phyloP scores from a whole-genome alignment of 2,113 vertebrate species.

The Scophthalmus maximus region DNA sequence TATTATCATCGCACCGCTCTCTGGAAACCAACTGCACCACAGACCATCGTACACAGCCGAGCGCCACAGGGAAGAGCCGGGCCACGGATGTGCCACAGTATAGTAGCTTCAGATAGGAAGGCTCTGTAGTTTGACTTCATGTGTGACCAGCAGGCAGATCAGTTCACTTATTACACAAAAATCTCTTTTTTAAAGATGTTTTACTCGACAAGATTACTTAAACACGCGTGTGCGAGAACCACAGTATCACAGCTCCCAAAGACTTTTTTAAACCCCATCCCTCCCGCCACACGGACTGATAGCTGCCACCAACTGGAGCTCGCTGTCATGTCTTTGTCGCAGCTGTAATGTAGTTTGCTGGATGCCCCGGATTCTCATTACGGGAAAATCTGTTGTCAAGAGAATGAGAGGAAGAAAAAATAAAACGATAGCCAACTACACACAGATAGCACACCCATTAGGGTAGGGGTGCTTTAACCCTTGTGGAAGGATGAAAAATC shows the following conservation, averaged over 20 bases:
- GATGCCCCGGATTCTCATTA: slow-evolving; percentile 41
- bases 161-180: background rate
- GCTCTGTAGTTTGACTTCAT: background rate
- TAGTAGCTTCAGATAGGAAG: background rate
- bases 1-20: slow-evolving; percentile 49
- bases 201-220: slow-evolving; percentile 9
- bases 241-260: slow-evolving; percentile 43
- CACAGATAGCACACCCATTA: background rate
- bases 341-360: slow-evolving; percentile 56
- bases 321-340: slow-evolving; percentile 61
- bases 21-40: slow-evolving; percentile 31
- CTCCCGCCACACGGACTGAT: slow-evolving; percentile 48
- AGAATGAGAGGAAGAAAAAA: slow-evolving; percentile 8
- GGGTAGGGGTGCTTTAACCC: background rate
- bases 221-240: slow-evolving; percentile 2
- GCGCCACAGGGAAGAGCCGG: background rate
- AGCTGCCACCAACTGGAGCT: slow-evolving; percentile 66
- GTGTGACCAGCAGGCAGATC: background rate
- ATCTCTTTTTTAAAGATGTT: background rate
- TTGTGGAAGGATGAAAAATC: background rate
- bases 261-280: slow-evolving; percentile 52
- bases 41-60: slow-evolving; percentile 17
- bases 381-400: slow-evolving; percentile 52
- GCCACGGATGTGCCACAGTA: background rate
- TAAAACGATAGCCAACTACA: background rate